These are phyloP conservation scores for Seriola rivoliana DNA, from an alignment of 2,113 vertebrate species.

Conservation along the genomic window DNA sequence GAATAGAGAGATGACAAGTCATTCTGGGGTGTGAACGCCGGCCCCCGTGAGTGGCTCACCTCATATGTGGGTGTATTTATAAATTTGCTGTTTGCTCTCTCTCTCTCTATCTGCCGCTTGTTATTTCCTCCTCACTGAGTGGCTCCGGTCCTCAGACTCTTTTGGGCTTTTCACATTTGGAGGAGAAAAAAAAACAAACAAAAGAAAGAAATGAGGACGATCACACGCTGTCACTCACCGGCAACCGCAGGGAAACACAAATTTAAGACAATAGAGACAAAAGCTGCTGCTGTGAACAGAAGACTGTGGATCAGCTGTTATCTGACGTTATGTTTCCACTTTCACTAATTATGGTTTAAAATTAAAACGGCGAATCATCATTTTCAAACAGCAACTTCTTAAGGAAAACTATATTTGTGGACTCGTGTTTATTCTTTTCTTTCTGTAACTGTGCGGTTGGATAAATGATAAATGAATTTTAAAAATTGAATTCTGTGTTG, in stretches of 20 bases:
- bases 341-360: background rate
- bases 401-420: background rate
- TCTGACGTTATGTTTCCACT: background rate
- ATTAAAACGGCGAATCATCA: background rate
- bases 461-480: no score
- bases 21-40: constrained; percentile 43
- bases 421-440: no score
- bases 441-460: no score
- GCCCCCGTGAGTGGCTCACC: constrained; percentile 17
- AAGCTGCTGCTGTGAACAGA: background rate
- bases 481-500: no score
- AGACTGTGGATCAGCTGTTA: background rate
- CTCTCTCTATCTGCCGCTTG: background rate
- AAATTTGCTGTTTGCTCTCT: constrained; percentile 11
- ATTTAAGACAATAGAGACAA: no score
- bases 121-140: constrained; percentile 9
- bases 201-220: background rate
- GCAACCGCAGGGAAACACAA: no score
- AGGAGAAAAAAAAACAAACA: background rate
- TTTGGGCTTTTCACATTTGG: background rate
- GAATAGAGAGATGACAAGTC: constrained; percentile 5
- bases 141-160: background rate
- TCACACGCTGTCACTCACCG: no score
- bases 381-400: background rate
- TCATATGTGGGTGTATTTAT: constrained; percentile 46